A percentile compares a stretch with the other conserved stretches of the same genome.
Evolutionary conservation across 2,797 vertebrate genomes (phyloP).

Genomic region (Cyclura pinguis): DNA sequence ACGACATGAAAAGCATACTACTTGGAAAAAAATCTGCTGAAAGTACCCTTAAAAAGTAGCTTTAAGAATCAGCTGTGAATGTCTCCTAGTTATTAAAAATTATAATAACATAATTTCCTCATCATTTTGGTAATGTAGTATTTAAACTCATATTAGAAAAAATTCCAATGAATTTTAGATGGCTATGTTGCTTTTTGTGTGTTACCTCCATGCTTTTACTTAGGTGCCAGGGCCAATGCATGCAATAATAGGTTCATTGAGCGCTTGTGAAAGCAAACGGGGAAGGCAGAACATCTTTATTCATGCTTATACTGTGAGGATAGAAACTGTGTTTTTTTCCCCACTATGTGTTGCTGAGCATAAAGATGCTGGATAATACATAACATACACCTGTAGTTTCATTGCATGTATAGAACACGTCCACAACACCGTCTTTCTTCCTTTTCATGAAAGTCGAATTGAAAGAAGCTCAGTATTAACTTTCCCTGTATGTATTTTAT

Average conservation of each 20-base stretch:
- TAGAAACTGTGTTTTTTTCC: neutral
- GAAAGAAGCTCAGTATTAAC: neutral
- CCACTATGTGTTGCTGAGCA: neutral
- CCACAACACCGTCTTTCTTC: slow-evolving; percentile 20
- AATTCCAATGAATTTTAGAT: too few relatives aligned
- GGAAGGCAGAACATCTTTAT: slow-evolving; percentile 8
- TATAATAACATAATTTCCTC: too few relatives aligned
- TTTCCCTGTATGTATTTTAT: neutral
- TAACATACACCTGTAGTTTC: neutral
- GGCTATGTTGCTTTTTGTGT: too few relatives aligned
- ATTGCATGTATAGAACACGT: slow-evolving; percentile 2
- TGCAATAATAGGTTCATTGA: too few relatives aligned
- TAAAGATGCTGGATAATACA: neutral
- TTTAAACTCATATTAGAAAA: too few relatives aligned
- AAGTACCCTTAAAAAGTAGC: too few relatives aligned
- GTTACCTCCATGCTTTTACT: too few relatives aligned
- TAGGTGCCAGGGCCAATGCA: neutral
- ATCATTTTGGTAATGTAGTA: too few relatives aligned
- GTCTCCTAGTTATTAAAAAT: too few relatives aligned
- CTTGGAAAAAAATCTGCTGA: too few relatives aligned
- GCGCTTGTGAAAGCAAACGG: neutral
- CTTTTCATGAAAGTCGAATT: slow-evolving; percentile 22
- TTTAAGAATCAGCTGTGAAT: too few relatives aligned
- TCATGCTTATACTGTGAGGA: neutral
- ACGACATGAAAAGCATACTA: too few relatives aligned